Percentiles rank a stretch among this genome's conserved stretches.
Evolutionary conservation across 2,888 invertebrate species (phyloP).

Genomic region (Masnerella sp.): DNA sequence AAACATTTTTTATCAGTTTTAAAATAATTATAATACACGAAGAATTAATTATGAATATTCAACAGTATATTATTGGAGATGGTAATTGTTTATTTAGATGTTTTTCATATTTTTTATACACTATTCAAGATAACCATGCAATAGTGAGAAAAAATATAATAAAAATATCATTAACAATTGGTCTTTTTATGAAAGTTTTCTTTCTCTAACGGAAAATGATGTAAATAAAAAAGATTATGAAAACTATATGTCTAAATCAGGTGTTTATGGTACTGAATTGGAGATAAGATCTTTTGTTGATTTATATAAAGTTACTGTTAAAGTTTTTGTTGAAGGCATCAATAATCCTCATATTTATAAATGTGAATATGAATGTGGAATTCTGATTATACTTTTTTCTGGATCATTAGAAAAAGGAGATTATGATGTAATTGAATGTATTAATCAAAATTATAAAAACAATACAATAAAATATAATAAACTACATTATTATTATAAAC

Average conservation of each 20-base stretch:
- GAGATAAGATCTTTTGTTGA: constrained; percentile 13
- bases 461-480: neutral
- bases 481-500: neutral
- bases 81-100: constrained; percentile 17
- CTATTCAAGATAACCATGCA: neutral
- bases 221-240: neutral
- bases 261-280: neutral
- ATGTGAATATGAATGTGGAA: neutral
- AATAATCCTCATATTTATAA: neutral
- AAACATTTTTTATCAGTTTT: too few species aligned
- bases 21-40: too few species aligned
- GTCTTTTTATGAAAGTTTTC: neutral
- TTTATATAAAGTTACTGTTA: constrained; percentile 1
- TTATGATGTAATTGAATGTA: constrained; percentile 1
- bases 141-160: constrained; percentile 1
- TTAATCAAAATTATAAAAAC: neutral
- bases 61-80: constrained; percentile 1
- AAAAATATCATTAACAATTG: constrained; percentile 6
- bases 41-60: neutral
- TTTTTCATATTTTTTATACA: constrained; percentile 3
- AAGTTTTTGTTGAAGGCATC: neutral
- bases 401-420: neutral
- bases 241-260: neutral
- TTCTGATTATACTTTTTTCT: neutral
- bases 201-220: neutral